These are phyloP conservation scores for Hylomyscus alleni DNA, from an alignment of 2,797 vertebrate genomes.

Conservation along the genomic window DNA sequence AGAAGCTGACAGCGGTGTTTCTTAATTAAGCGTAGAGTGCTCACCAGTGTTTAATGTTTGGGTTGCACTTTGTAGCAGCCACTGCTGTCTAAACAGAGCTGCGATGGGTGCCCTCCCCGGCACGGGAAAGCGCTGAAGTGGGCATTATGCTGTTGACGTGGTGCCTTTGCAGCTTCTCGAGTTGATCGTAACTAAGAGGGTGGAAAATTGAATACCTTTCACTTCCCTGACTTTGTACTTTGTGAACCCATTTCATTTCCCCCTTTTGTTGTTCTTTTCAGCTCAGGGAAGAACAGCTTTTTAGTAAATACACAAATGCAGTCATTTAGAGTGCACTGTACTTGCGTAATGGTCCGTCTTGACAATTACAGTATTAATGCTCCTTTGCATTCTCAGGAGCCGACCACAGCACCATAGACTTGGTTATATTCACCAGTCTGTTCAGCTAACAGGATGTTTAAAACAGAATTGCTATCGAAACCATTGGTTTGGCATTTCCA, in stretches of 20 bases:
- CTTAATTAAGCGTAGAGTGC: slow-evolving; percentile 54
- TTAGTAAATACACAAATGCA: slow-evolving; percentile 69
- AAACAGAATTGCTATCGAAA: slow-evolving; percentile 56
- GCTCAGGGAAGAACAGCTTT: slow-evolving; percentile 67
- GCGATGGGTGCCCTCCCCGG: background rate
- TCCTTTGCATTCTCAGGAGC: slow-evolving; percentile 68
- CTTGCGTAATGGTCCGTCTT: slow-evolving; percentile 75
- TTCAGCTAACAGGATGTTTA: slow-evolving; percentile 45
- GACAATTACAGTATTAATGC: slow-evolving; percentile 70
- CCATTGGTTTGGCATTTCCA: slow-evolving; percentile 21
- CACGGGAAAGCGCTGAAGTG: slow-evolving; percentile 69
- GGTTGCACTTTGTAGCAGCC: slow-evolving; percentile 56
- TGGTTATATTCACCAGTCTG: background rate
- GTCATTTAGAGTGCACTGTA: slow-evolving; percentile 32
- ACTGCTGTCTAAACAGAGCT: slow-evolving; percentile 40
- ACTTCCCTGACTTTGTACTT: slow-evolving; percentile 72
- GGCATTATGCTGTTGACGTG: slow-evolving; percentile 49
- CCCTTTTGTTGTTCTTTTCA: slow-evolving; percentile 67
- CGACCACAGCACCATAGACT: slow-evolving; percentile 56
- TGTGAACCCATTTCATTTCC: slow-evolving; percentile 57
- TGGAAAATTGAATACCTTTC: slow-evolving; percentile 83
- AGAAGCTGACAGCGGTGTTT: slow-evolving; percentile 74
- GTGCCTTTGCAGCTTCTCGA: slow-evolving; percentile 42
- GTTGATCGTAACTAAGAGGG: slow-evolving; percentile 70
- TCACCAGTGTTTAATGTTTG: slow-evolving; percentile 69